These are phyloP conservation scores for Endotricha flammealis DNA, from an alignment of 2,888 invertebrate genomes.

Conservation along the genomic window DNA sequence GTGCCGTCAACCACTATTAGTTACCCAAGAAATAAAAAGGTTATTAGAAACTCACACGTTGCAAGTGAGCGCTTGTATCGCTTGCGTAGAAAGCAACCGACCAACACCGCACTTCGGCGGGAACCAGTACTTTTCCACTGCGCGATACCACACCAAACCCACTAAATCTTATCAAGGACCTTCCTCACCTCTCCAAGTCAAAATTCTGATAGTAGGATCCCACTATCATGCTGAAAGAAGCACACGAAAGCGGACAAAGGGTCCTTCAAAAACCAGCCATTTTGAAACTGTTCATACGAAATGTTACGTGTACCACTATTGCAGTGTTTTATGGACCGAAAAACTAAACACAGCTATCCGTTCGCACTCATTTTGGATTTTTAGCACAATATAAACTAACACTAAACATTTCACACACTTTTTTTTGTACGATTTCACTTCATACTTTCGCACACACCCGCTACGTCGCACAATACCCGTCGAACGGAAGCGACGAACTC, in stretches of 20 bases:
- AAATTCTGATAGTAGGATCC: constrained; percentile 80
- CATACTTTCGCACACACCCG: constrained; percentile 77
- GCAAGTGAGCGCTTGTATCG: constrained; percentile 61
- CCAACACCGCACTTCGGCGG: constrained; percentile 54
- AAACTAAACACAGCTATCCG: constrained; percentile 55
- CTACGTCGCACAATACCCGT: constrained; percentile 66
- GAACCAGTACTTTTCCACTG: constrained; percentile 68
- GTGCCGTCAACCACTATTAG: constrained; percentile 30
- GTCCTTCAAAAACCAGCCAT: constrained; percentile 86
- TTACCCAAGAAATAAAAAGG: constrained; percentile 45
- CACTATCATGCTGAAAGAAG: constrained; percentile 84
- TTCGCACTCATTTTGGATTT: constrained; percentile 74
- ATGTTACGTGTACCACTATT: constrained; percentile 69
- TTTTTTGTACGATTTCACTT: constrained; percentile 70
- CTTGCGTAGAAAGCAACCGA: constrained; percentile 70
- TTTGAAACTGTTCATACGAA: constrained; percentile 78
- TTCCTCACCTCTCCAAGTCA: constrained; percentile 81
- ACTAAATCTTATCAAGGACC: constrained; percentile 39
- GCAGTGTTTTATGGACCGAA: constrained; percentile 45
- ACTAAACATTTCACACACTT: constrained; percentile 77
- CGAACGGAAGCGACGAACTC: constrained; percentile 63
- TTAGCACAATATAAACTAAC: constrained; percentile 70
- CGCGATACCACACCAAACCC: constrained; percentile 34
- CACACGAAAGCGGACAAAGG: constrained; percentile 80
- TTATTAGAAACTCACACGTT: constrained; percentile 72